Base-by-base conservation (phyloP, 2,888 invertebrate species). In the Synergus laeviventris region DNA sequence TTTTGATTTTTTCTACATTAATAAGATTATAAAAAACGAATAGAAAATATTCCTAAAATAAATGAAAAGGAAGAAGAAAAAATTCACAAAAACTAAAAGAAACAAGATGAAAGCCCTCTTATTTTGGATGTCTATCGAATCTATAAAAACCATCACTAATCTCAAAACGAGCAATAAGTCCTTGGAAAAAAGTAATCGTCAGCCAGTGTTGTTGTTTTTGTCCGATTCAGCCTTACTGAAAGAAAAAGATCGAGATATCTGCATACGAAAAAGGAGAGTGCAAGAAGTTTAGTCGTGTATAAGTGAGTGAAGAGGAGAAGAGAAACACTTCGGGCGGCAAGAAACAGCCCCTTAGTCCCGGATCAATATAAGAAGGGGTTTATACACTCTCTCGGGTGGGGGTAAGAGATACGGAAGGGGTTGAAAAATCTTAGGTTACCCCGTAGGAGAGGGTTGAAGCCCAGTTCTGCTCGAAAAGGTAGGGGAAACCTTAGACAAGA, bases 301-400 rank as follows among this genome's bases (percentile, higher is more conserved):
- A 79, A 76, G 61, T 75, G 78, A 75, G 14, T 77, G 76, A 79
- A 78, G 79, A 77, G 79, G 76, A 77, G 77, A 78, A 79, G 80
- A 80, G 82, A 78, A 81, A 79, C 79, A 79, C 79, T 79, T 73
- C 64, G 80, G 79, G 79, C 73, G 83, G 84, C 88, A 88, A 89
- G 90, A 89, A 90, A 89, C 87, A 83, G 84, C 87, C 86, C 85
- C 87, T 88, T 89, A 87, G 87, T 86, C 81, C 83, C 84, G 87
- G 89, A 89, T 89, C 89, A 89, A 91, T 90, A 90, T 88, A 89
- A 89, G 88, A 87, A 88, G 89, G 87, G 87, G 85, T 83, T 84
- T 82, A 75, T 45, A 16, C 79, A 74, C 78, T 62, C 76, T 74
- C 74, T 70, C 80, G 79, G 83, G 85, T 84, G 82, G 84, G 83